These are phyloP conservation scores for Aix galericulata DNA, from an alignment of 2,113 vertebrate species.

Conservation along the genomic window DNA sequence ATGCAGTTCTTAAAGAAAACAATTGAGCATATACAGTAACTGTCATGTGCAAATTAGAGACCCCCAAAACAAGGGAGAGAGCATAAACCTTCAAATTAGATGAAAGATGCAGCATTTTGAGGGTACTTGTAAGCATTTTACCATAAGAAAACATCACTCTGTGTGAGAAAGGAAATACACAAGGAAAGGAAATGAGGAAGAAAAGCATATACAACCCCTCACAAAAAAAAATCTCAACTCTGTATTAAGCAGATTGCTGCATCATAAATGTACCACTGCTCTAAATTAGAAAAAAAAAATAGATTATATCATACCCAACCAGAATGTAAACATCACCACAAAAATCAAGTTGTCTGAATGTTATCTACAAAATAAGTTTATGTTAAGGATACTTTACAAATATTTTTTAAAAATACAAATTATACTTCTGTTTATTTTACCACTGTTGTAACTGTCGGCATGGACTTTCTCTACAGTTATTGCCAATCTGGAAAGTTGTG, in stretches of 20 bases:
- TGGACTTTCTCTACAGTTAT: neutral
- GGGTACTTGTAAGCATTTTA: neutral
- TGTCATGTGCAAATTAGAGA: neutral
- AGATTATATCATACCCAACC: neutral
- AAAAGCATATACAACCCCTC: neutral
- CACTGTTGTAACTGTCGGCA: neutral
- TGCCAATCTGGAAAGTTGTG: neutral
- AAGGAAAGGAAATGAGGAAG: neutral
- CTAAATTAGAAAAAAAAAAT: neutral
- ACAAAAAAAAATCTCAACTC: neutral
- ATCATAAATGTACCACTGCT: neutral
- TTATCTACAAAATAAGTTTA: neutral
- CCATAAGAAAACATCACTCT: neutral
- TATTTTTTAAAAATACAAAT: neutral
- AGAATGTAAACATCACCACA: neutral
- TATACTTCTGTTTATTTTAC: neutral
- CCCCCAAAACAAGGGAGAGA: neutral
- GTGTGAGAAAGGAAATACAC: neutral
- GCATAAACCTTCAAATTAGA: neutral
- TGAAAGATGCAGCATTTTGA: neutral
- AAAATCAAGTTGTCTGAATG: neutral
- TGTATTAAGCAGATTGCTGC: neutral
- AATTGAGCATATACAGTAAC: neutral
- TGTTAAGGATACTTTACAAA: neutral
- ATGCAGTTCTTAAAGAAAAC: neutral